These are phyloP conservation scores for Urosaurus nigricauda DNA, from an alignment of 2,797 vertebrate species.

Conservation along the genomic window DNA sequence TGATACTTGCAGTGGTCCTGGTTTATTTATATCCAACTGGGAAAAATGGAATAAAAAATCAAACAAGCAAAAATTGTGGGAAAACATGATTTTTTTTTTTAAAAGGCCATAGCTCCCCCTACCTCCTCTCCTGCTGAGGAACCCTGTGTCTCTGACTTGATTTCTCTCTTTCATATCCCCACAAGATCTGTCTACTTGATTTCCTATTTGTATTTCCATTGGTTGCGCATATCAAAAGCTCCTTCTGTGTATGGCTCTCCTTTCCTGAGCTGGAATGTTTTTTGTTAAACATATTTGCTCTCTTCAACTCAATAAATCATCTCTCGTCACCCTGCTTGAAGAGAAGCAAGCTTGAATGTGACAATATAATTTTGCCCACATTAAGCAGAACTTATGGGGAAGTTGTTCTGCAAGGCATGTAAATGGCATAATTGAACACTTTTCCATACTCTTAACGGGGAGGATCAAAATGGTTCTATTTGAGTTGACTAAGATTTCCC, in stretches of 20 bases:
- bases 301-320: background rate
- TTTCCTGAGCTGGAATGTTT: background rate
- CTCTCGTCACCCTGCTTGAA: conserved; percentile 50
- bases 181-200: background rate
- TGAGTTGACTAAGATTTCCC: conserved; percentile 54
- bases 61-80: too few relatives aligned
- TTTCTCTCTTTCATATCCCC: background rate
- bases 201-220: background rate
- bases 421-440: conserved; percentile 68
- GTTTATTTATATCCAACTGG: background rate
- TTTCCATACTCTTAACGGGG: conserved; percentile 60
- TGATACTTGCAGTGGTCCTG: background rate
- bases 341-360: conserved; percentile 57
- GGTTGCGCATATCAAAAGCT: background rate
- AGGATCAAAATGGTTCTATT: conserved; percentile 53
- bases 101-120: too few relatives aligned
- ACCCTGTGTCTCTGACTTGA: background rate
- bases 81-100: too few relatives aligned
- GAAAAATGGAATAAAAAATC: background rate
- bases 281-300: background rate
- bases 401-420: conserved; percentile 57
- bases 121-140: too few relatives aligned
- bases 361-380: conserved; percentile 67
- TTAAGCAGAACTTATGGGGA: conserved; percentile 65
- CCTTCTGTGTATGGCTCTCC: background rate